These are phyloP conservation scores for Phylloscopus trochiloides DNA, from an alignment of 2,113 vertebrate genomes.

Conservation along the genomic window DNA sequence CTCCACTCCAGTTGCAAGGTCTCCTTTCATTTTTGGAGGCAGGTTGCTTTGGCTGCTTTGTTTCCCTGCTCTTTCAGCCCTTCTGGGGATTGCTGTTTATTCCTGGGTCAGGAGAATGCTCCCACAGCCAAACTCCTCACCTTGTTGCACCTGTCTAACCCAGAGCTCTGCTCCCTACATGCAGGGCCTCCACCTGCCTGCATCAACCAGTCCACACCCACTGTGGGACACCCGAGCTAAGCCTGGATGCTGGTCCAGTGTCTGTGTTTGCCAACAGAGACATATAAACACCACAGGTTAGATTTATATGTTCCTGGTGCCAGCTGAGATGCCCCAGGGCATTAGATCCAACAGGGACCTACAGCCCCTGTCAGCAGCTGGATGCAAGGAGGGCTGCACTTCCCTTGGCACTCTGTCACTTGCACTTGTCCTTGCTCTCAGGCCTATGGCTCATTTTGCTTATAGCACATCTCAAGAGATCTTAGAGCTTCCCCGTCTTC, in stretches of 20 bases:
- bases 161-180: not conserved
- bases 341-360: not conserved
- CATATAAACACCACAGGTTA: not conserved
- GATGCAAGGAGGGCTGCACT: not conserved
- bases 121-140: not conserved
- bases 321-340: not conserved
- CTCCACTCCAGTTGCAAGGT: not conserved
- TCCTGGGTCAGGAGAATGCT: not conserved
- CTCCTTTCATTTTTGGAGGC: not conserved
- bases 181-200: not conserved
- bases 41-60: not conserved
- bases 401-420: not conserved
- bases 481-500: fast-evolving
- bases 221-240: fast-evolving
- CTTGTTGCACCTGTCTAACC: not conserved
- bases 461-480: not conserved
- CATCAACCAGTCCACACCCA: not conserved
- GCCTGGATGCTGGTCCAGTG: not conserved
- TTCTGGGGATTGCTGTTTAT: not conserved
- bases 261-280: not conserved
- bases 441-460: not conserved
- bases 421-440: not conserved
- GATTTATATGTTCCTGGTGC: not conserved
- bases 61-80: not conserved
- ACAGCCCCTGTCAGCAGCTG: not conserved